Base-by-base conservation (phyloP, 1,140 invertebrate species). In the Brachionus rotundiformis region DNA sequence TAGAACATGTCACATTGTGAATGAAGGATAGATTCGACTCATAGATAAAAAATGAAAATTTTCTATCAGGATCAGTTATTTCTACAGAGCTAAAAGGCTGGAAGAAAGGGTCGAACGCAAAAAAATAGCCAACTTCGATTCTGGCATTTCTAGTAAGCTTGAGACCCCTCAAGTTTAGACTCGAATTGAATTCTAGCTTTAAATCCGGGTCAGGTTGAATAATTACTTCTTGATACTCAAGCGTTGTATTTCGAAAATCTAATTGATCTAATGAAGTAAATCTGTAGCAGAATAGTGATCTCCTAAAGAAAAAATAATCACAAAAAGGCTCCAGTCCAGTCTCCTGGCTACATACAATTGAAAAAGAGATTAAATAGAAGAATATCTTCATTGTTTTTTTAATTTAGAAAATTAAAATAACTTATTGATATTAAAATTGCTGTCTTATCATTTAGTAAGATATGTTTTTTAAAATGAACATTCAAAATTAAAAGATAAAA, bases 101-200 rank as follows among this genome's bases (percentile, higher is more conserved):
- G 44, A 44, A 73, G 44, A 2, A 47, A 7, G 68, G 36, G 6
- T 73, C 68, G 27, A 73, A 73, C 8, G 2, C 3, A 11, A 44
- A 25, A 44, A 73, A 73, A 27, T 44, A 8, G 0, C 25, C 19
- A 19, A 73, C 10, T n/a, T 73, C 68, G 13, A 73, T 41, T 0
- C 1, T 1, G 41, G 68, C n/a, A 41, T 41, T 44, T 4, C n/a
- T 2, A 2, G n/a, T 11, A 1, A 73, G 16, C 27, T 27, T 73
- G 3, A 73, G 19, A 44, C 68, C 68, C 11, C 44, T 1, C 13
- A 73, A 47, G 27, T 31, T 41, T 13, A 73, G 33, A 10, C 68
- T 73, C 19, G 68, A 73, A 11, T 73, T 73, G 8, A 73, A 73
- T 41, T 44, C 68, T 13, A 73, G 63, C 36, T 68, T 68, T 33